Conservation (phyloP, 2,888 invertebrate genomes). For the Sinohyriopsis cumingii region DNA sequence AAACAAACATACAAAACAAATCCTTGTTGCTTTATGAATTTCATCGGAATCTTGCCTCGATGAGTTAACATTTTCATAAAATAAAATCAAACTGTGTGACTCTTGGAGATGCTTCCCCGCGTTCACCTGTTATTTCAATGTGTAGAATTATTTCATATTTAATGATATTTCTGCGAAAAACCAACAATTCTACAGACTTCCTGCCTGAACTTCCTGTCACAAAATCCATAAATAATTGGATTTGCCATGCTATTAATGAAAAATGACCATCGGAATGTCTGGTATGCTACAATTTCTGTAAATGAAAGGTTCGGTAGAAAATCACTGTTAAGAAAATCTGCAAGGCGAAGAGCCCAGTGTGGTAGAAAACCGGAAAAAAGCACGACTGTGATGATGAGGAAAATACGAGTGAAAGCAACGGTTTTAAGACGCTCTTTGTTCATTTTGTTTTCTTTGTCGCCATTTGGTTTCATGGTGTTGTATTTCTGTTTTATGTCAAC, state of each 20-base stretch:
- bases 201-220: slow-evolving; percentile 49
- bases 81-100: no score
- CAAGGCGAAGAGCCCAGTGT: slow-evolving; percentile 40
- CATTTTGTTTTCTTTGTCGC: no score
- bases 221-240: slow-evolving; percentile 56
- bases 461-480: no score
- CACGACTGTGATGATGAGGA: slow-evolving; percentile 47
- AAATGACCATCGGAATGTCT: slow-evolving; percentile 53
- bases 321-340: slow-evolving; percentile 37
- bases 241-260: slow-evolving; percentile 57
- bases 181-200: slow-evolving; percentile 20
- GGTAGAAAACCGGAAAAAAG: slow-evolving; percentile 55
- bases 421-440: no score
- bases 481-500: no score
- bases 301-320: slow-evolving; percentile 34
- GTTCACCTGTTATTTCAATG: no score
- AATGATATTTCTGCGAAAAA: no score
- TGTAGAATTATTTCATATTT: no score
- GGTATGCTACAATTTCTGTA: slow-evolving; percentile 35
- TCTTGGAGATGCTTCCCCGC: no score
- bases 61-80: no score
- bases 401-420: slow-evolving; percentile 20
- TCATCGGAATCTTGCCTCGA: no score
- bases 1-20: rapidly evolving
- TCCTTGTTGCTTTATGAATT: no score